Conservation (phyloP, 2,797 vertebrate species). For the Cheirogaleus major region DNA sequence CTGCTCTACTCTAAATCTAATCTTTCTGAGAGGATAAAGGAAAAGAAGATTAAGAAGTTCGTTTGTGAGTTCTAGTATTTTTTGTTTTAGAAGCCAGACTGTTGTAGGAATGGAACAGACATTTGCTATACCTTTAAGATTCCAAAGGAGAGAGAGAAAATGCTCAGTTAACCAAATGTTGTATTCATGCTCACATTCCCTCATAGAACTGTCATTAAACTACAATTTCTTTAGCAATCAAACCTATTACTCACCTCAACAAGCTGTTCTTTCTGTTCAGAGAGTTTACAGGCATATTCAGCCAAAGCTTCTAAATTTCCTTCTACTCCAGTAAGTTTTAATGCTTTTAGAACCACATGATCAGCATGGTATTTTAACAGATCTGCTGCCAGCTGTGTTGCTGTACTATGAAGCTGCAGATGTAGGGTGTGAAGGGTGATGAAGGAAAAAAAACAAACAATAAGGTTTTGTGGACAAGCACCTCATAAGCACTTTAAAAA, state of each 20-base stretch:
- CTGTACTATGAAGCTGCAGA: constrained; percentile 93
- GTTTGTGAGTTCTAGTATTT: not conserved
- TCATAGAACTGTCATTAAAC: not conserved
- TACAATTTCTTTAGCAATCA: not conserved
- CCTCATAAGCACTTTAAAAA: not conserved
- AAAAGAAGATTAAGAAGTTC: not conserved
- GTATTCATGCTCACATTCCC: not conserved
- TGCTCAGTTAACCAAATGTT: not conserved
- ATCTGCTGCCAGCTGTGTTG: constrained; percentile 91
- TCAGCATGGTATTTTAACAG: constrained; percentile 94
- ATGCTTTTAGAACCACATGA: constrained; percentile 93
- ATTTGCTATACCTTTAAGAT: not conserved
- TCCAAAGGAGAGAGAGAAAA: constrained; percentile 26
- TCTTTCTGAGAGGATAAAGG: not conserved
- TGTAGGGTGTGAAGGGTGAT: not conserved
- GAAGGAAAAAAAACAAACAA: constrained; percentile 15
- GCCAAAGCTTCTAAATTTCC: constrained; percentile 96
- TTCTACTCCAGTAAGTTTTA: constrained; percentile 94
- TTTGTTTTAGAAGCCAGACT: not conserved
- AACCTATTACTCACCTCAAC: constrained; percentile 91
- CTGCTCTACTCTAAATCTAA: not conserved
- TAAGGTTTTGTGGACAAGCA: not conserved
- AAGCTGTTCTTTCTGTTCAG: constrained; percentile 97
- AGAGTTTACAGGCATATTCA: constrained; percentile 93
- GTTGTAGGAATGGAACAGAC: not conserved